Evolutionary conservation across 2,797 vertebrate species (phyloP).

Genomic region (Microtus agrestis): DNA sequence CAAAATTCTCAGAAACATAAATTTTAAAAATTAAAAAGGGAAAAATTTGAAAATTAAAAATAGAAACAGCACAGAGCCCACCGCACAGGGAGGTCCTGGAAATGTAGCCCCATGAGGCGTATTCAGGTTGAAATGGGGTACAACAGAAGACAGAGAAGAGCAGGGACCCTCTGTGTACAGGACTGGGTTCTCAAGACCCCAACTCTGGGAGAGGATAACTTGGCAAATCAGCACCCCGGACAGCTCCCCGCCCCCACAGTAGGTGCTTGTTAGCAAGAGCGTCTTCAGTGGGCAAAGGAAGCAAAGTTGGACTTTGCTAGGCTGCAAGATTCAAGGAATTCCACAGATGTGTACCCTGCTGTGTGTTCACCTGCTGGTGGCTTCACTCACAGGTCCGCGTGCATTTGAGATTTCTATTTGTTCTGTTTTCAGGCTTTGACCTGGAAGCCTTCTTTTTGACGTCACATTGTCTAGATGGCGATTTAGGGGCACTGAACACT

Average conservation of each 20-base stretch:
- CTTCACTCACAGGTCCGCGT: fast-evolving
- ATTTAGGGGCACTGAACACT: fast-evolving
- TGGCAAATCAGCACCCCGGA: background rate
- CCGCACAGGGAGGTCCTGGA: fast-evolving
- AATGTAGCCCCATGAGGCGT: fast-evolving
- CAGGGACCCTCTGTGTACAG: fast-evolving
- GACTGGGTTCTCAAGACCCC: fast-evolving
- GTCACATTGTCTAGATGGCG: fast-evolving
- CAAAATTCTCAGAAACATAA: background rate
- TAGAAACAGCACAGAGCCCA: fast-evolving
- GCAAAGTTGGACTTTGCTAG: background rate
- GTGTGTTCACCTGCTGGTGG: fast-evolving
- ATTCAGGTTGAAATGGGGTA: background rate
- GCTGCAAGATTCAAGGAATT: no score
- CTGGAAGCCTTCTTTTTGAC: background rate
- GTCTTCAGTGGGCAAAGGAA: fast-evolving
- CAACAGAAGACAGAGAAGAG: background rate
- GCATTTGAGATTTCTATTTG: no score
- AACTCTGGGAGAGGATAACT: background rate
- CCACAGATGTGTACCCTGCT: fast-evolving
- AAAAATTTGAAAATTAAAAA: background rate
- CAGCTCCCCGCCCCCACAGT: background rate
- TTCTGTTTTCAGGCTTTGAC: background rate
- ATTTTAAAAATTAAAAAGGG: background rate
- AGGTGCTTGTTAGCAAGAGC: background rate